Evolutionary conservation across 2,888 invertebrate species (phyloP), one percentile per base, ranked within the genome.

Genomic region (Aphidius colemani): DNA sequence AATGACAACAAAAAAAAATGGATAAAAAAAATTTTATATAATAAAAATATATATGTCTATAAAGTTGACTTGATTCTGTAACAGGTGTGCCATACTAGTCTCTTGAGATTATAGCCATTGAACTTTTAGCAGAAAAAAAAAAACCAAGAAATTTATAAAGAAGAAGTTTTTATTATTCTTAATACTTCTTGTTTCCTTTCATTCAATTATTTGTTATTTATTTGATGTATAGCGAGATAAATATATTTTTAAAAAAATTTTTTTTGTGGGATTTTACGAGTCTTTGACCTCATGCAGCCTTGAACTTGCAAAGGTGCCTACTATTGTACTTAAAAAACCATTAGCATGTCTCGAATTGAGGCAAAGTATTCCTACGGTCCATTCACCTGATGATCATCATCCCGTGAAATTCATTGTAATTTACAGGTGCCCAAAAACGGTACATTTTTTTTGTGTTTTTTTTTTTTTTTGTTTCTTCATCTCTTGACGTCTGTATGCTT

Each of bases 311-410:
- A 11, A 10, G 30, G 30, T 30, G 30, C 30, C 30, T 30, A 30
- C 30, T 30, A 30, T 30, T 30, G 30, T 60, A 64, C 60, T 64
- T 64, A 64, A 60, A 61, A 60, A 57, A 53, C 13, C 64, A 61
- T 64, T 49, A 61, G 53, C 30, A 30, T 30, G 30, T 30, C 30
- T 30, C 10, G 13, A n/a, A 44, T 30, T 43, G 11, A 50, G 13
- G 44, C 39, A 46, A 45, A 57, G 30, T 57, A 46, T 44, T 10
- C 46, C 30, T 48, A 39, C 8, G n/a, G 64, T 64, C 50, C 64
- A 46, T 60, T 64, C 57, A 64, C 56, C 18, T 45, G 53, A 53
- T 57, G 39, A 60, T 43, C 59, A 60, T 60, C 60, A 56, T 64
- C 40, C 55, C 57, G 51, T 61, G 53, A 64, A 61, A 64, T 64